Conservation (phyloP, 2,888 invertebrate genomes). For the Tricholauxania praeusta region DNA sequence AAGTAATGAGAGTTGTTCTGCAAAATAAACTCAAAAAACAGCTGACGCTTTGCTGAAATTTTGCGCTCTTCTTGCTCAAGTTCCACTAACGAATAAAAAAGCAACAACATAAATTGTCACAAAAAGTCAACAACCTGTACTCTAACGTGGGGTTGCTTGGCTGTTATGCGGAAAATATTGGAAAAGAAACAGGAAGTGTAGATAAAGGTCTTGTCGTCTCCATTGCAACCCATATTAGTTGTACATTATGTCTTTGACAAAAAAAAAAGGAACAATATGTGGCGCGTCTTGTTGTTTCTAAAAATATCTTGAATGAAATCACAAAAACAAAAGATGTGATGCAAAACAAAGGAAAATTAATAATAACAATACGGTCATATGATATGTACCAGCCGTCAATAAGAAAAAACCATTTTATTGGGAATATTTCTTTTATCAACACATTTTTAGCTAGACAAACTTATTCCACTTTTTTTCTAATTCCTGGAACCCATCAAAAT, state of each 20-base stretch:
- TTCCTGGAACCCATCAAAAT: no score
- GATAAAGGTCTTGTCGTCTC: no score
- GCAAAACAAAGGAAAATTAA: neutral
- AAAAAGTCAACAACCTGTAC: constrained; percentile 45
- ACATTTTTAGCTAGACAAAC: no score
- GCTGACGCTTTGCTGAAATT: constrained; percentile 29
- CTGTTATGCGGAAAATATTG: neutral
- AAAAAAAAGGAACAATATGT: constrained; percentile 32
- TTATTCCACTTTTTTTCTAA: no score
- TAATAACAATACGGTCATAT: neutral
- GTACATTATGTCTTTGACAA: constrained; percentile 40
- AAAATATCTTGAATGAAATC: constrained; percentile 22
- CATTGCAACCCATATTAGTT: constrained; percentile 32
- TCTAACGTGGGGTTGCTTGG: neutral
- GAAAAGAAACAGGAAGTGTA: neutral
- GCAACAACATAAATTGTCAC: constrained; percentile 33
- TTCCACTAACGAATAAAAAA: constrained; percentile 12
- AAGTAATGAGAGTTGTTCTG: neutral
- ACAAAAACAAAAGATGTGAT: neutral
- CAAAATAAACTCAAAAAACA: constrained; percentile 11
- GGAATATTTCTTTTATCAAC: no score
- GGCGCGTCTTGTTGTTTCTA: constrained; percentile 40
- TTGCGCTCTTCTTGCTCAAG: constrained; percentile 13
- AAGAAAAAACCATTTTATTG: no score
- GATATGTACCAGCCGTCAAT: no score